Conservation (phyloP, 2,113 vertebrate species). For the Ancistrus triradiatus region DNA sequence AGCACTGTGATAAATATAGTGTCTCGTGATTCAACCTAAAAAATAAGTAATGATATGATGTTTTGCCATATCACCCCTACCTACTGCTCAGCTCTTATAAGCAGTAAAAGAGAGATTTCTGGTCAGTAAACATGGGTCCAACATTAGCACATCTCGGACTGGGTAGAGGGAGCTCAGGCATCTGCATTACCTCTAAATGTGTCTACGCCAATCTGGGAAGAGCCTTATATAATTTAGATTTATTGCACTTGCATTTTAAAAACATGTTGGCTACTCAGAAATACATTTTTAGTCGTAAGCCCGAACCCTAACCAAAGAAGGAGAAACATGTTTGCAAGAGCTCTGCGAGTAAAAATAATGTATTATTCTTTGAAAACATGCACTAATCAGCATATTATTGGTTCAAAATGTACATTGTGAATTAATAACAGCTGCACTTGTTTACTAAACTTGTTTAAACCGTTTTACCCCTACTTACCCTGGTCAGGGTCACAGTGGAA, state of each 20-base stretch:
- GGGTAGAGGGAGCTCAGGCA: not conserved
- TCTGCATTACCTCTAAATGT: not conserved
- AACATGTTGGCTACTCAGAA: not conserved
- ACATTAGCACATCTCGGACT: conserved; percentile 2
- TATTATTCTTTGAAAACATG: no score
- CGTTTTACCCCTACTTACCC: no score
- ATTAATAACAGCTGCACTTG: not conserved
- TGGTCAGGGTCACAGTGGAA: no score
- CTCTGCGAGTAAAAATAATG: no score
- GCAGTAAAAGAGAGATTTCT: conserved; percentile 41
- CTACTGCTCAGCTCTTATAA: no score
- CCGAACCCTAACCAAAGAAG: no score
- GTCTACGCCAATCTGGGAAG: not conserved
- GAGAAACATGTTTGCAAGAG: not conserved
- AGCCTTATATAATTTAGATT: not conserved
- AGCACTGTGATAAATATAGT: no score
- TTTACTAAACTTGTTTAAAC: no score
- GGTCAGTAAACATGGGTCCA: not conserved
- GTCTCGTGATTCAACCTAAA: no score
- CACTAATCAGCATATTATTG: no score
- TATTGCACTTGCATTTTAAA: not conserved
- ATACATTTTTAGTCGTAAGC: not conserved
- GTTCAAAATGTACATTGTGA: not conserved
- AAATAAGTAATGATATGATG: no score
- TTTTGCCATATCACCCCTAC: no score